phyloP scores from a whole-genome alignment of 1,140 invertebrate genomes.

The Berghia stephanieae region DNA sequence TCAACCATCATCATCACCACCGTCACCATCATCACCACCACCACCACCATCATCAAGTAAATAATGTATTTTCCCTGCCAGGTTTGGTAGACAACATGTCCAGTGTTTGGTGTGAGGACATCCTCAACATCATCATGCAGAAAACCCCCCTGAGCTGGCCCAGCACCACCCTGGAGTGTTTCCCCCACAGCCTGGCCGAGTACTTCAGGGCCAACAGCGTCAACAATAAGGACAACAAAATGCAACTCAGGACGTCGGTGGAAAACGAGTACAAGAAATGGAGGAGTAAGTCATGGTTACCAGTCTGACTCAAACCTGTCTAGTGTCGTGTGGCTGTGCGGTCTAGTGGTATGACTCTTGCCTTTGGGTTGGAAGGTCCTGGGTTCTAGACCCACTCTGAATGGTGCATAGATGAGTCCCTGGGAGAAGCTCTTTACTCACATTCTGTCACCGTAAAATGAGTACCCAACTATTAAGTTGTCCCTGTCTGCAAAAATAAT shows the following conservation, averaged over 20 bases:
- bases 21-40: too few species aligned
- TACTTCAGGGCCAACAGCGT: conserved; percentile 80
- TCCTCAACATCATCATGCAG: conserved; percentile 89
- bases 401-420: too few species aligned
- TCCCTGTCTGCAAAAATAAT: too few species aligned
- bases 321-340: not conserved
- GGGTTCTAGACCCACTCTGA: too few species aligned
- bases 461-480: too few species aligned
- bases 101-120: conserved; percentile 88
- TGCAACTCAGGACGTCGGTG: conserved; percentile 73
- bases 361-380: too few species aligned
- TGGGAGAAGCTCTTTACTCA: too few species aligned
- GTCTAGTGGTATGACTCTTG: too few species aligned
- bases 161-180: conserved; percentile 88
- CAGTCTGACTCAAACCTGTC: too few species aligned
- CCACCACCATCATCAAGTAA: too few species aligned
- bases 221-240: conserved; percentile 85
- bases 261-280: conserved; percentile 88
- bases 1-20: too few species aligned
- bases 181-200: conserved; percentile 86
- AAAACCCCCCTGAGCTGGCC: conserved; percentile 95
- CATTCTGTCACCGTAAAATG: too few species aligned
- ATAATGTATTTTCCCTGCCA: conserved; percentile 27
- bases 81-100: conserved; percentile 73
- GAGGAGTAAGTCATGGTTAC: conserved; percentile 72